Conservation (phyloP, 2,113 vertebrate species). For the Leucoraja erinaceus region DNA sequence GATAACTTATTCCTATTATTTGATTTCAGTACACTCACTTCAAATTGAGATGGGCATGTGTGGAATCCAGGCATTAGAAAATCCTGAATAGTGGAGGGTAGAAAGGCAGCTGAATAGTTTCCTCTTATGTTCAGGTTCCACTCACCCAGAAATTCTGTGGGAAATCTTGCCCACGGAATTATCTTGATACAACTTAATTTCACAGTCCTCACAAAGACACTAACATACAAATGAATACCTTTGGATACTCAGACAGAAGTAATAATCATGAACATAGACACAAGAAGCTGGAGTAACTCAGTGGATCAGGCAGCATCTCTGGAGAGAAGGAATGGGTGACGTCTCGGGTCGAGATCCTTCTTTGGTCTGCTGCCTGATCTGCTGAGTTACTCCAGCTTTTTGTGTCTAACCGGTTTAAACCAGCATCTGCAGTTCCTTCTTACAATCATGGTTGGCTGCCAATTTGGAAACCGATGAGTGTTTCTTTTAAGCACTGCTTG, state of each 20-base stretch:
- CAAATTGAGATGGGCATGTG: background rate
- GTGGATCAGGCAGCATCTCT: too few relatives aligned
- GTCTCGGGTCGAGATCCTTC: too few relatives aligned
- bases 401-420: too few relatives aligned
- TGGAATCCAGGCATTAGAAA: background rate
- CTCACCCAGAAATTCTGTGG: too few relatives aligned
- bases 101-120: background rate
- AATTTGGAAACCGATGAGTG: background rate
- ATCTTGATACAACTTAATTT: background rate
- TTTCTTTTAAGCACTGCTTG: background rate
- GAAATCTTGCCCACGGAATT: background rate
- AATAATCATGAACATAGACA: background rate
- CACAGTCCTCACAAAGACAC: background rate
- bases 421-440: too few relatives aligned
- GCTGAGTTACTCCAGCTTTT: too few relatives aligned
- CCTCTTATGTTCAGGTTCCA: background rate
- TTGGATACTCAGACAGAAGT: background rate
- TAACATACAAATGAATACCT: background rate
- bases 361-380: too few relatives aligned
- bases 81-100: background rate
- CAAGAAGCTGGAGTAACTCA: background rate
- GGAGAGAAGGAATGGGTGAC: too few relatives aligned
- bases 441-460: too few relatives aligned
- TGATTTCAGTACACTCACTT: background rate
- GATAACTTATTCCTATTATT: background rate